Evolutionary conservation across 2,888 invertebrate genomes (phyloP).

Genomic region (Rhagonycha lutea): DNA sequence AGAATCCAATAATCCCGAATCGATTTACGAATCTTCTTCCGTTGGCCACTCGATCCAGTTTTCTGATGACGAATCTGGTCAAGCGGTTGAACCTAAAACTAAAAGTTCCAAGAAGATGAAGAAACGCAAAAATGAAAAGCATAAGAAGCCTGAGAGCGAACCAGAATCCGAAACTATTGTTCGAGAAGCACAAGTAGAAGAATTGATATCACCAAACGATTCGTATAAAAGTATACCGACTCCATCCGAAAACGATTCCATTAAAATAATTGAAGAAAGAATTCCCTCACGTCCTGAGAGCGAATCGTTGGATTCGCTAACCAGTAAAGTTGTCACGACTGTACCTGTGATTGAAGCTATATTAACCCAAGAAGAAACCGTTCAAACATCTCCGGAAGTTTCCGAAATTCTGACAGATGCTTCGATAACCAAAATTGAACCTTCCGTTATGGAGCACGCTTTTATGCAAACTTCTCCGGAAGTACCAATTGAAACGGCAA

Average conservation of each 20-base stretch:
- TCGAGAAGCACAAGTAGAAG: constrained; percentile 55
- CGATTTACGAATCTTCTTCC: constrained; percentile 54
- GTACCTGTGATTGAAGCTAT: constrained; percentile 65
- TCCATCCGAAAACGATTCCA: constrained; percentile 61
- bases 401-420: constrained; percentile 47
- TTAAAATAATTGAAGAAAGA: constrained; percentile 70
- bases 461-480: constrained; percentile 63
- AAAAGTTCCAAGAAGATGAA: constrained; percentile 47
- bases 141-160: constrained; percentile 20
- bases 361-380: constrained; percentile 60
- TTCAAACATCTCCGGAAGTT: constrained; percentile 65
- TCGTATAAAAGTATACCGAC: constrained; percentile 65
- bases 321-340: constrained; percentile 55
- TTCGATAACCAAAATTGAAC: constrained; percentile 33
- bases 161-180: constrained; percentile 24
- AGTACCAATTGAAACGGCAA: constrained; percentile 54
- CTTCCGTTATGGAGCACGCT: constrained; percentile 44
- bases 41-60: constrained; percentile 49
- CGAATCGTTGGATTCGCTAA: constrained; percentile 60
- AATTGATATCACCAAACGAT: constrained; percentile 60
- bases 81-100: constrained; percentile 38
- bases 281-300: constrained; percentile 62
- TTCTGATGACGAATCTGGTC: constrained; percentile 50
- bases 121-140: constrained; percentile 50
- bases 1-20: constrained; percentile 57